These are phyloP conservation scores for Malurus elegans DNA, from an alignment of 2,113 vertebrate genomes.

Conservation along the genomic window DNA sequence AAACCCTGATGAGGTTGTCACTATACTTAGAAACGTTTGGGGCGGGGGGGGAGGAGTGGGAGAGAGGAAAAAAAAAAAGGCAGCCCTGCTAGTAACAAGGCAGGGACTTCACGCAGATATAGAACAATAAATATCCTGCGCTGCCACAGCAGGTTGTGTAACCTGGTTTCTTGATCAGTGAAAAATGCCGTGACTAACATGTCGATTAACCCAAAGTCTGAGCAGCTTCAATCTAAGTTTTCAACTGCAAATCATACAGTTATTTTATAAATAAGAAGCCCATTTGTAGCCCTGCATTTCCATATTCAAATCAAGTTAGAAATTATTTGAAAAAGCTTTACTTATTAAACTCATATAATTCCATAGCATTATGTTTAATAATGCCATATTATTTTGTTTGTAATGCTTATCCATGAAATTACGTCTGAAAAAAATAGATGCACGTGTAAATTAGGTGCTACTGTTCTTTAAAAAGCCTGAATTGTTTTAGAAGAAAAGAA, in stretches of 20 bases:
- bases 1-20: slow-evolving; percentile 75
- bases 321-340: neutral
- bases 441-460: fast-evolving
- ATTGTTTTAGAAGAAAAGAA: neutral
- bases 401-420: neutral
- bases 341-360: neutral
- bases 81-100: slow-evolving; percentile 40
- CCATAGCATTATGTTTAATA: neutral
- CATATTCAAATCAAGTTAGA: neutral
- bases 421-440: neutral
- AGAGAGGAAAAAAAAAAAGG: neutral
- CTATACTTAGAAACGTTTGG: slow-evolving; percentile 82
- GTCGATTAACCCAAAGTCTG: neutral
- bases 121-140: slow-evolving; percentile 36
- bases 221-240: neutral
- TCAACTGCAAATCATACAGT: neutral
- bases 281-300: neutral
- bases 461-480: neutral
- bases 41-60: neutral
- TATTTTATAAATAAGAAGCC: neutral
- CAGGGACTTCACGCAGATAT: slow-evolving; percentile 37
- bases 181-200: neutral
- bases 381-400: neutral
- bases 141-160: slow-evolving; percentile 57
- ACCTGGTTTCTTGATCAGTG: slow-evolving; percentile 32